Conservation (phyloP, 30 jellyfish, hydroid and myxozoan species). For the Chironex yamaguchii region DNA sequence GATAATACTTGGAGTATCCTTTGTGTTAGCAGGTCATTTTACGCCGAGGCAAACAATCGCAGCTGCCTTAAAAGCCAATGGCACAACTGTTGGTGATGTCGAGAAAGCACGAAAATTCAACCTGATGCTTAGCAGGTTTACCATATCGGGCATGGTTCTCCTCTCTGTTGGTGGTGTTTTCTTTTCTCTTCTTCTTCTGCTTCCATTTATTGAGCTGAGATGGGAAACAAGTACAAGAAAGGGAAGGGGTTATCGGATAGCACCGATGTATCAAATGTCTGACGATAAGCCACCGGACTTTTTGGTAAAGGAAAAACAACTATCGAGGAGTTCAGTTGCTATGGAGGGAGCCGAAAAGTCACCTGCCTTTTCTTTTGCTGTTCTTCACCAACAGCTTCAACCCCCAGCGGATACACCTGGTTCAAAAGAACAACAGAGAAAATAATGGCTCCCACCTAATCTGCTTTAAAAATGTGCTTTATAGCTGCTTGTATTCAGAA, state of each 20-base stretch:
- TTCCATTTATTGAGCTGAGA: slow-evolving; percentile 13
- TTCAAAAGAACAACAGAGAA: background rate
- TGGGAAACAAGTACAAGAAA: background rate
- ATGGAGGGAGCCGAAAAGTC: slow-evolving; percentile 40
- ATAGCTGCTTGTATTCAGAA: too few relatives aligned
- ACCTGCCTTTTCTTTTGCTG: slow-evolving; percentile 69
- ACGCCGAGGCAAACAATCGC: slow-evolving; percentile 50
- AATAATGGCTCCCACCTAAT: too few relatives aligned
- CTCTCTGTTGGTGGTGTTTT: slow-evolving; percentile 61
- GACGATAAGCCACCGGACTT: slow-evolving; percentile 31
- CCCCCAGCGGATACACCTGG: slow-evolving; percentile 36
- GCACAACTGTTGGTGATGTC: slow-evolving; percentile 4
- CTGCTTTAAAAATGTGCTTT: too few relatives aligned
- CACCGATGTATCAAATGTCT: slow-evolving; percentile 29
- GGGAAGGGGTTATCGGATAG: slow-evolving; percentile 38
- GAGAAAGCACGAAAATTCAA: slow-evolving; percentile 28
- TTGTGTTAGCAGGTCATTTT: slow-evolving; percentile 79
- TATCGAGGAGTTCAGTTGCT: slow-evolving; percentile 36
- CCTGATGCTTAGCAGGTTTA: slow-evolving; percentile 65
- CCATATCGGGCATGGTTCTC: slow-evolving; percentile 66
- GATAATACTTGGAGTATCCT: slow-evolving; percentile 50
- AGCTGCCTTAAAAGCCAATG: background rate
- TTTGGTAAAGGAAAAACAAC: background rate
- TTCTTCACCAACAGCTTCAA: slow-evolving; percentile 50
- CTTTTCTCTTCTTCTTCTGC: slow-evolving; percentile 30